Conservation (phyloP, 2,888 invertebrate genomes). For the Drepana falcataria region DNA sequence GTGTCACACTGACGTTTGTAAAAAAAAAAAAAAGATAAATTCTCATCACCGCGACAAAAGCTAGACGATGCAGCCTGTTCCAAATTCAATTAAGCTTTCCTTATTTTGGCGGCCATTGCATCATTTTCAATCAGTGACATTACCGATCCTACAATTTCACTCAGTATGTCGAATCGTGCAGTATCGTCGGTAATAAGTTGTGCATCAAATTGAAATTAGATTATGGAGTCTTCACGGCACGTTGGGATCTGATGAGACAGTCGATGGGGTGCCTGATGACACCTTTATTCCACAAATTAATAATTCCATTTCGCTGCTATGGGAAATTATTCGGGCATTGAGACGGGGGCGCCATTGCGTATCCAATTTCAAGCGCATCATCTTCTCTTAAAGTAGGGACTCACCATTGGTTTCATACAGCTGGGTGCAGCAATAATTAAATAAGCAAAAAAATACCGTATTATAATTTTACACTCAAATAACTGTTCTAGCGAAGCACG, state of each 20-base stretch:
- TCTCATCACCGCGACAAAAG: constrained; percentile 28
- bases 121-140: constrained; percentile 53
- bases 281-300: constrained; percentile 64
- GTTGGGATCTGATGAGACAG: constrained; percentile 65
- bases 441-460: constrained; percentile 51
- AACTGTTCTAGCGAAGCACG: constrained; percentile 35
- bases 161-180: constrained; percentile 58
- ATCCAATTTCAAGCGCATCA: constrained; percentile 8
- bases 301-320: constrained; percentile 56
- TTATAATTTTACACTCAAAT: constrained; percentile 48
- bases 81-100: constrained; percentile 69
- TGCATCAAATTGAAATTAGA: constrained; percentile 72
- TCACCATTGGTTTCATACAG: too few species aligned
- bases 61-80: constrained; percentile 45
- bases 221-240: constrained; percentile 65
- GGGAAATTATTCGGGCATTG: constrained; percentile 44
- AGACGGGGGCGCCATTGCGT: constrained; percentile 28
- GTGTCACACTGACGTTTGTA: constrained; percentile 27
- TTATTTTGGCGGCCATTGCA: constrained; percentile 57
- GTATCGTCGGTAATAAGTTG: constrained; percentile 57
- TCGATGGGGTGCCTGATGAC: constrained; percentile 65
- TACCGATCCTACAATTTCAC: constrained; percentile 59
- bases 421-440: constrained; percentile 47
- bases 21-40: constrained; percentile 38
- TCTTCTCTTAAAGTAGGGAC: background rate